A percentile compares a stretch with the other conserved stretches of the same genome.
Conservation (phyloP, 2,888 invertebrate species). For the Neria commutata region DNA sequence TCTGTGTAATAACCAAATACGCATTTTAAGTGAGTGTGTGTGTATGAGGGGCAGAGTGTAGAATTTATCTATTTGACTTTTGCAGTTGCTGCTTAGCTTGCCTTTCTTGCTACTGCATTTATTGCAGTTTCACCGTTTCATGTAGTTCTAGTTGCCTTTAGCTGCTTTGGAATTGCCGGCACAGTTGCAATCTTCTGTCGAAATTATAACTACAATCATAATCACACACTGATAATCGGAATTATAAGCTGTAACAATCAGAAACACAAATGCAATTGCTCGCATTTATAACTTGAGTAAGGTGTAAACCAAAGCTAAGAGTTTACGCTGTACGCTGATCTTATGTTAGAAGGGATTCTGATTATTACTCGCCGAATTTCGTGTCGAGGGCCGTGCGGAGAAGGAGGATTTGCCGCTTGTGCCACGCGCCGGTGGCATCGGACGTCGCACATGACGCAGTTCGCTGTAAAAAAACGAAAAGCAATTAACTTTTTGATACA, state of each 20-base stretch:
- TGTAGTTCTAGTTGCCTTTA: neutral
- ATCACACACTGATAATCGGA: too few relatives aligned
- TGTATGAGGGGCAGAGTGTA: neutral
- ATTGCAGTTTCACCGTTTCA: neutral
- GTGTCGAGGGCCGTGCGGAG: slow-evolving; percentile 66
- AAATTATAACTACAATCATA: too few relatives aligned
- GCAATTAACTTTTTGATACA: too few relatives aligned
- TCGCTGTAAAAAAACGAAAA: slow-evolving; percentile 60
- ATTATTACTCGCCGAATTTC: slow-evolving; percentile 64
- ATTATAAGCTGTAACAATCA: neutral
- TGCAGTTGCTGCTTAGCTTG: neutral
- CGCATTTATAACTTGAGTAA: slow-evolving; percentile 66
- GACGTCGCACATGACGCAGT: slow-evolving; percentile 70
- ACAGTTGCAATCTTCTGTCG: neutral
- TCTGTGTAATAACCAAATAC: slow-evolving; percentile 18
- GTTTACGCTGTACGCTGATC: slow-evolving; percentile 64
- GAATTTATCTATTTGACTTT: neutral
- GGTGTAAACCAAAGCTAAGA: slow-evolving; percentile 67
- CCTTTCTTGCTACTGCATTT: too few relatives aligned
- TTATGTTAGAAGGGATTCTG: slow-evolving; percentile 70
- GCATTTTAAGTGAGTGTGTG: slow-evolving; percentile 15
- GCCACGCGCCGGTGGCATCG: slow-evolving; percentile 65
- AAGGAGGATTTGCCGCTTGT: slow-evolving; percentile 65
- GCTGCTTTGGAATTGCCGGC: slow-evolving; percentile 1
- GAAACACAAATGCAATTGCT: too few relatives aligned